Evolutionary conservation across 2,113 vertebrate species (phyloP).

Genomic region (Psilopogon haemacephalus): DNA sequence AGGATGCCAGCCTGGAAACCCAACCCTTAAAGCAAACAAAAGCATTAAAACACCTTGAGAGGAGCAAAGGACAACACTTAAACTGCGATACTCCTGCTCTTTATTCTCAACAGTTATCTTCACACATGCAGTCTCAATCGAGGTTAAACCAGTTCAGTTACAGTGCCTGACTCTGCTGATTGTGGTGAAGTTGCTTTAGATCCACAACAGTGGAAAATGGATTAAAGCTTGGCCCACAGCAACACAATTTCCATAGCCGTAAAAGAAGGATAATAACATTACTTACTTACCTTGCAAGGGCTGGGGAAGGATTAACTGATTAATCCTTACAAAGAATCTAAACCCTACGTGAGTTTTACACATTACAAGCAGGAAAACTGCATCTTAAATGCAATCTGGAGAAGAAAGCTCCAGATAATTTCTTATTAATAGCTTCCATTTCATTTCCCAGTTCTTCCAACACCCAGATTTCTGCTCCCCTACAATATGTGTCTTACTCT

Average conservation of each 20-base stretch:
- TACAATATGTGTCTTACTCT: background rate
- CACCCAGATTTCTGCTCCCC: background rate
- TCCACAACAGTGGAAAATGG: conserved; percentile 36
- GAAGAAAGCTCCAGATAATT: conserved; percentile 34
- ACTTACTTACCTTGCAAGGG: conserved; percentile 46
- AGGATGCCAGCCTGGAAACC: background rate
- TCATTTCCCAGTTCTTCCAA: background rate
- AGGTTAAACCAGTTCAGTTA: conserved; percentile 38
- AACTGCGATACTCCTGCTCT: background rate
- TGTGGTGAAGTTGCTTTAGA: conserved; percentile 27
- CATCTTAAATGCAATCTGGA: conserved; percentile 8
- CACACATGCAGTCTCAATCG: conserved; percentile 1
- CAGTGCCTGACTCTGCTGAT: conserved; percentile 7
- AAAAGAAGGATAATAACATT: conserved; percentile 53
- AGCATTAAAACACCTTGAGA: background rate
- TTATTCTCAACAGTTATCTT: conserved; percentile 7
- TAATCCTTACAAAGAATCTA: conserved; percentile 57
- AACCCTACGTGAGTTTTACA: background rate
- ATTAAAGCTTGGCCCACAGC: conserved; percentile 44
- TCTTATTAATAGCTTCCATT: background rate
- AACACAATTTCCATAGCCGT: background rate
- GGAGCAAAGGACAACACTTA: background rate
- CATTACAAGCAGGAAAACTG: conserved; percentile 9
- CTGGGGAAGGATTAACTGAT: conserved; percentile 54
- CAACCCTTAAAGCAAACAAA: conserved; percentile 5